Evolutionary conservation across 2,797 vertebrate genomes (phyloP), one percentile per base, ranked within the genome.

Genomic region (Cryptoprocta ferox): DNA sequence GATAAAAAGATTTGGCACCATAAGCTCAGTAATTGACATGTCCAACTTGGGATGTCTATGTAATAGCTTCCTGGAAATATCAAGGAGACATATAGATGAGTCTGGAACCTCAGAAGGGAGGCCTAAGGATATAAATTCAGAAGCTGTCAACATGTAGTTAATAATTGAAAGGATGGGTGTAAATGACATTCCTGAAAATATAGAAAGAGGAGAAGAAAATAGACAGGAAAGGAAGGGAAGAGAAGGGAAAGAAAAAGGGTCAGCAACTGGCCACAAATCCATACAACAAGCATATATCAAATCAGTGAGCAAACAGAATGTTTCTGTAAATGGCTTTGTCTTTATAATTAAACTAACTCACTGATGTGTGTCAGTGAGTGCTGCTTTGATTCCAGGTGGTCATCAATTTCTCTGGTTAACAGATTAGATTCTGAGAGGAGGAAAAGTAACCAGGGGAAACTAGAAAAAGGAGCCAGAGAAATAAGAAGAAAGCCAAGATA

Each of bases 111-210:
- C 71, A 83, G 11, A 82, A 68, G 19, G 75, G 79, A 91, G 42
- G 86, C 11, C 73, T 68, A 19, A 95, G 97, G 16, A 35, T 37
- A 81, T 61, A 89, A 65, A 91, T 86, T 93, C 26, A 65, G 70
- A 95, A 76, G 30, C 63, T 63, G 56, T 71, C 90, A 96, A 66
- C 24, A 37, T 85, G 28, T 91, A 76, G 28, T 91, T 92, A 89
- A 86, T 92, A 82, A 89, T 9, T 48, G 24, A 76, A 82, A 91
- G 50, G 61, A 86, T 32, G 6, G 2, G 32, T 28, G 30, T 65
- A 26, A 81, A 48, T 70, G 28, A 91, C 59, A 91, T 87, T 87
- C 71, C 73, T 61, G 75, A 91, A 19, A 83, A 26, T 50, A 48
- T 2, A 71, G 35, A 79, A 6, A 37, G 35, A 42, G 24, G 5